Evolutionary conservation across 2,113 vertebrate species (phyloP), one percentile per base, ranked within the genome.

Genomic region (Apodemus speciosus): DNA sequence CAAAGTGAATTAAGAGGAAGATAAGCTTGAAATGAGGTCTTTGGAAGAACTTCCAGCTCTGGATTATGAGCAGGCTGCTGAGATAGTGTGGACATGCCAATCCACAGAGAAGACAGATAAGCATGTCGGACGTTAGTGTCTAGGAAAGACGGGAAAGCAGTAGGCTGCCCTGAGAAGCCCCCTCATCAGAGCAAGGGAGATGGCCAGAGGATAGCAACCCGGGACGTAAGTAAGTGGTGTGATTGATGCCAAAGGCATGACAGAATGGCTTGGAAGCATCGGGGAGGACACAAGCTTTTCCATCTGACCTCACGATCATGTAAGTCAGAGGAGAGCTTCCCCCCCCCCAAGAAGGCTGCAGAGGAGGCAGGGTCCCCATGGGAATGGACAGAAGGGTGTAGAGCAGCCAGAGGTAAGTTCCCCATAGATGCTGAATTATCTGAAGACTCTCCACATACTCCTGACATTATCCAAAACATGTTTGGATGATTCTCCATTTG

Each of bases 321-420:
- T 23, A 20, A 23, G 0, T 72, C 35, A 18, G 23, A 77, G 76
- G 43, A 35, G 3, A 79, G 8, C 53, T 49, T 60, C 66, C 13
- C 0, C 60, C 66, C 13, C 0, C 16, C 6, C 66, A 46, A 30
- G 38, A 76, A 79, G 72, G 56, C 15, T 25, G 0, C 9, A 21
- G 43, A 86, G 32, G 32, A 60, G 11, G 51, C 23, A 9, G 2
- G 25, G 2, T 66, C 32, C 27, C 18, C 15, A 2, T 21, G n/a
- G 9, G 9, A 25, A 16, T 3, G 18, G 51, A 71, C 6, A 75
- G 49, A 66, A 86, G 15, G 32, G 2, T 14, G 20, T 8, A 23
- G 49, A 85, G 32, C 5, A 64, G 35, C 3, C 43, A 32, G 9
- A 85, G 43, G 5, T 81, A 58, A 53, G 23, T 16, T 38, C 49